phyloP scores from a whole-genome alignment of 2,888 invertebrate genomes.

The Cyrtodaria siliqua region DNA sequence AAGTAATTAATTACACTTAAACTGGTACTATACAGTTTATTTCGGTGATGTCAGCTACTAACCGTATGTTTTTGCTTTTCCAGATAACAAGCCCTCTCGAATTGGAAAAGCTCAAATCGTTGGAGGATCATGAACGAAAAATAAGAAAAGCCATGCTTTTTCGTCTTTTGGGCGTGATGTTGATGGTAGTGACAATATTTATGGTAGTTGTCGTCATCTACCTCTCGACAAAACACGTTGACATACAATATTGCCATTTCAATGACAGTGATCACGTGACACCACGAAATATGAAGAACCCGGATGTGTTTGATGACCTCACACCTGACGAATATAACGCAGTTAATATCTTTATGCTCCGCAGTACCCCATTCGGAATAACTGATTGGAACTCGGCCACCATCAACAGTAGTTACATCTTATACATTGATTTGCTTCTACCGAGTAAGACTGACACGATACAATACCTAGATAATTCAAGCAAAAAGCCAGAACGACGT shows the following conservation, averaged over 20 bases:
- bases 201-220: slow-evolving; percentile 33
- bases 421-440: slow-evolving; percentile 68
- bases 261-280: slow-evolving; percentile 30
- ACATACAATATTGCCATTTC: slow-evolving; percentile 24
- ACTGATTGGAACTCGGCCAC: slow-evolving; percentile 37
- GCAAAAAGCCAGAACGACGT: slow-evolving; percentile 63
- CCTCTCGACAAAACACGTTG: slow-evolving; percentile 3
- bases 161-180: slow-evolving; percentile 2
- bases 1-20: too few relatives aligned
- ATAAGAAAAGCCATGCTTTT: slow-evolving; percentile 7
- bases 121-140: background rate
- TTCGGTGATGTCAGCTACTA: too few relatives aligned
- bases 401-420: slow-evolving; percentile 72
- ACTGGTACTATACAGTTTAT: too few relatives aligned
- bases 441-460: slow-evolving; percentile 71
- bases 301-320: slow-evolving; percentile 75
- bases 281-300: slow-evolving; percentile 65
- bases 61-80: too few relatives aligned
- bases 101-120: too few relatives aligned
- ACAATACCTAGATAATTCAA: slow-evolving; percentile 58
- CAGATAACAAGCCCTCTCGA: too few relatives aligned
- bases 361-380: slow-evolving; percentile 53
- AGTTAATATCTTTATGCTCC: slow-evolving; percentile 65
- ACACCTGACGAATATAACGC: slow-evolving; percentile 68
- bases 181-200: slow-evolving; percentile 15